A percentile compares a stretch with the other conserved stretches of the same genome.
Evolutionary conservation across 2,888 invertebrate species (phyloP).

Genomic region (Chouioia cunea): DNA sequence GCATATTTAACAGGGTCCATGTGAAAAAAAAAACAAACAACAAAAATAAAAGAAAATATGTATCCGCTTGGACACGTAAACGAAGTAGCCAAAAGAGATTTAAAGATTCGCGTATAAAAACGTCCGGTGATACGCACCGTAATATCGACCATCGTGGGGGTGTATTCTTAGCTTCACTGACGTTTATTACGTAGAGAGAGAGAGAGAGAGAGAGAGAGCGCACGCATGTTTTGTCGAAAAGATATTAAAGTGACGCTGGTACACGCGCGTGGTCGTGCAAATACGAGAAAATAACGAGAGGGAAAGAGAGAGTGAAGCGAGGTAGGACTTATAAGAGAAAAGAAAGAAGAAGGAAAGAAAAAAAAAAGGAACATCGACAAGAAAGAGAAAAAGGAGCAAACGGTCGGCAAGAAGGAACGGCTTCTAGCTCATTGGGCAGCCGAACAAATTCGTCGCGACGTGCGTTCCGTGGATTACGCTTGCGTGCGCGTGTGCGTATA

Average conservation of each 20-base stretch:
- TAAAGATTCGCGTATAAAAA: too few species aligned
- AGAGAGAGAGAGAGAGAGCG: slow-evolving; percentile 10
- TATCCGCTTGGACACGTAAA: too few species aligned
- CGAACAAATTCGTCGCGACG: slow-evolving; percentile 67
- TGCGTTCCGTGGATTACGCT: slow-evolving; percentile 55
- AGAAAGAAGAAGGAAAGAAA: slow-evolving; percentile 24
- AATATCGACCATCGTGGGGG: too few species aligned
- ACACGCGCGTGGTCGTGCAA: not conserved
- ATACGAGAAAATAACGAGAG: not conserved
- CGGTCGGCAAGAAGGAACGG: slow-evolving; percentile 52
- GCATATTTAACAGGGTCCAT: too few species aligned
- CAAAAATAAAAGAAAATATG: too few species aligned
- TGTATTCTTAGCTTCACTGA: not conserved
- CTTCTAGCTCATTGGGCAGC: slow-evolving; percentile 66
- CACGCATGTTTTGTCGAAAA: not conserved
- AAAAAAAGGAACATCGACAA: slow-evolving; percentile 43
- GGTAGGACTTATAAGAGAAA: not conserved
- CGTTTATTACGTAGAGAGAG: too few species aligned
- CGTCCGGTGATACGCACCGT: too few species aligned
- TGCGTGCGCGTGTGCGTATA: slow-evolving; percentile 45
- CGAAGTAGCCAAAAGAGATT: too few species aligned
- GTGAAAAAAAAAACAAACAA: too few species aligned
- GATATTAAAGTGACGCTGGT: slow-evolving; percentile 9
- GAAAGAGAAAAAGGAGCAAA: slow-evolving; percentile 47
- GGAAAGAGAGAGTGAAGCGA: not conserved